phyloP scores from a whole-genome alignment of 1,140 invertebrate species.

The Drosophila miranda region DNA sequence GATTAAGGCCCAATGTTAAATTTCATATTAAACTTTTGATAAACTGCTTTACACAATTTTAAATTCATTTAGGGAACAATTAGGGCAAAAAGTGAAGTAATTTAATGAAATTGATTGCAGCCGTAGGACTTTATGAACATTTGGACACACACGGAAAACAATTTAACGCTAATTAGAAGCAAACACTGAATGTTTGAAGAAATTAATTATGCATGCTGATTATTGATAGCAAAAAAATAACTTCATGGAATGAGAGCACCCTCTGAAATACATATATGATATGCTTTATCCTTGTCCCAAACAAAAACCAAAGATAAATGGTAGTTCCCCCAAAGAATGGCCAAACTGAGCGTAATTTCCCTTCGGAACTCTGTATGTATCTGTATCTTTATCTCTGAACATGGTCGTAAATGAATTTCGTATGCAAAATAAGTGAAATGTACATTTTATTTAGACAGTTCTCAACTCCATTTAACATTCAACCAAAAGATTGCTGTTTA shows the following conservation, averaged over 20 bases:
- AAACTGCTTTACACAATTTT: background rate
- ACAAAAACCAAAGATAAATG: slow-evolving; percentile 11
- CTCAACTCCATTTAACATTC: slow-evolving; percentile 18
- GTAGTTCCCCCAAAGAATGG: background rate
- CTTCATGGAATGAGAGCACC: slow-evolving; percentile 1
- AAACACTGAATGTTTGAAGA: slow-evolving; percentile 28
- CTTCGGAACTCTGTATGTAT: background rate
- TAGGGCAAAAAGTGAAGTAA: slow-evolving; percentile 2
- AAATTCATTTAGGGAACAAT: slow-evolving; percentile 17
- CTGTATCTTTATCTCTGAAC: slow-evolving; percentile 35
- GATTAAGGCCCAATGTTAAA: slow-evolving; percentile 18
- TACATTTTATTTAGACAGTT: slow-evolving; percentile 37
- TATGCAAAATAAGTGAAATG: slow-evolving; percentile 51
- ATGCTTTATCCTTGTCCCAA: slow-evolving; percentile 15
- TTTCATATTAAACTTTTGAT: slow-evolving; percentile 1
- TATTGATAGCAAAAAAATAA: slow-evolving; percentile 11
- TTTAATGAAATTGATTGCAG: slow-evolving; percentile 32
- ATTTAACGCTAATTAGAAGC: slow-evolving; percentile 42
- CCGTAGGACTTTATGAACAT: slow-evolving; percentile 1
- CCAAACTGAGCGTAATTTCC: no score
- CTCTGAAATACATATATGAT: slow-evolving; percentile 24
- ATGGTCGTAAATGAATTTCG: slow-evolving; percentile 46
- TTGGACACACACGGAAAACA: slow-evolving; percentile 31
- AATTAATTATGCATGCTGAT: slow-evolving; percentile 46
- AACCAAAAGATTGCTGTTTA: slow-evolving; percentile 44